Evolutionary conservation across 2,113 vertebrate genomes (phyloP).

Genomic region (Atrichornis clamosus): DNA sequence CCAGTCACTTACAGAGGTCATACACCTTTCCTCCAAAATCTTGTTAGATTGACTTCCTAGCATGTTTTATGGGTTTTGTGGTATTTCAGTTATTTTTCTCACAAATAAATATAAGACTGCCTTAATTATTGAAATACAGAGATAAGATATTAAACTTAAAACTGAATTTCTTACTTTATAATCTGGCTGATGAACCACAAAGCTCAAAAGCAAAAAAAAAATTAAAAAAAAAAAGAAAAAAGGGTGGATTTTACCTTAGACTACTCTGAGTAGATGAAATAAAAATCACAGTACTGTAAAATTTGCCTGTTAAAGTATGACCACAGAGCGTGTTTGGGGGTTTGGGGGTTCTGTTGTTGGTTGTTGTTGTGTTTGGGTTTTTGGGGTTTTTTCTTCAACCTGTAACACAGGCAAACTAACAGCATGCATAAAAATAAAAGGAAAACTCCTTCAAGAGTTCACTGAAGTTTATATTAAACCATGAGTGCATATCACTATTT

Average conservation of each 20-base stretch:
- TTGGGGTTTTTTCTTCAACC: not conserved
- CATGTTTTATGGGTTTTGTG: not conserved
- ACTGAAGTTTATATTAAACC: not conserved
- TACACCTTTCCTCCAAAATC: not conserved
- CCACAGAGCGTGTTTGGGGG: not conserved
- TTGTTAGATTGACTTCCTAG: not conserved
- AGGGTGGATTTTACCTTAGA: rapidly evolving
- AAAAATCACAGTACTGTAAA: not conserved
- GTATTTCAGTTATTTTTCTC: not conserved
- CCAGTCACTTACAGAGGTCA: not conserved
- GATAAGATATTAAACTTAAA: not conserved
- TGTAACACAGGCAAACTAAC: not conserved
- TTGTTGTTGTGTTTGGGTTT: not conserved
- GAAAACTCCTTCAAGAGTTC: not conserved
- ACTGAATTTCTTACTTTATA: not conserved
- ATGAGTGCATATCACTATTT: not conserved
- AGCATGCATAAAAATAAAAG: not conserved
- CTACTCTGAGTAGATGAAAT: not conserved
- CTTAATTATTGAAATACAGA: not conserved
- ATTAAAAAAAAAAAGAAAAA: not conserved
- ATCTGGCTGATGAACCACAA: not conserved
- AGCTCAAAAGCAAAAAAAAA: no score
- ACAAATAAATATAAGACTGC: not conserved
- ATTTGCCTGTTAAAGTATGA: not conserved
- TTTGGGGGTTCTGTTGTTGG: not conserved